Base-by-base conservation (phyloP, 2,113 vertebrate genomes). In the Channa maculata region DNA sequence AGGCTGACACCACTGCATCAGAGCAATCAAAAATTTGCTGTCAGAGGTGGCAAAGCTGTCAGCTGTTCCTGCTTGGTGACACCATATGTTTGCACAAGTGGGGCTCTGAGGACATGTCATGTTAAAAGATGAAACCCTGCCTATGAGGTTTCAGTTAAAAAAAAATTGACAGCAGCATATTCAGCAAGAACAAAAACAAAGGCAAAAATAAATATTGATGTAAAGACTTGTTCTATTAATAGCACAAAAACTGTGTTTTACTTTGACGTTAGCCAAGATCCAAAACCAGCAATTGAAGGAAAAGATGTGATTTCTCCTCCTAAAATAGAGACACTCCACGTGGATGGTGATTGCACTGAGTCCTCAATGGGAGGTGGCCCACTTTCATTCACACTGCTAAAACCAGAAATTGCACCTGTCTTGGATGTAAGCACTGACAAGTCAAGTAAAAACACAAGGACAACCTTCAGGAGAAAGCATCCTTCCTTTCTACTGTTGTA, bases 1-100 rank as follows among this genome's bases (percentile, higher is more conserved):
- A 95, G 88, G 60, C 55, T 52, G 55, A 86, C 60, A 88, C 82
- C 71, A 81, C 55, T 85, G 81, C 82, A 84, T 52, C 48, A 4
- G 6, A 52, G 43, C 61, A 68, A 34, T 11, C 1, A 38, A 38
- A 78, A 67, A 53, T 12, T 24, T 0, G 2, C 50, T 54, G 2
- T 6, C 68, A 50, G 37, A 46, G 39, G 10, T n/a, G 34, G 33
- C 1, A 5, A 36, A 46, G 44, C 41, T 65, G 54, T 65, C 41
- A 51, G 68, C 61, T 45, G 64, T 41, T 66, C 11, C 33, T 50
- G 50, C 45, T 63, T 7, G 0, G 15, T 48, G 51, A 75, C 45
- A 65, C 45, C 75, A 68, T 77, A 74, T 77, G 67, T 59, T 75
- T 77, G 53, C 41, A 61, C 15, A 55, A 67, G 49, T 59, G 39